These are phyloP conservation scores for Trichonephila clavata DNA, from an alignment of 1,140 invertebrate species.

Conservation along the genomic window DNA sequence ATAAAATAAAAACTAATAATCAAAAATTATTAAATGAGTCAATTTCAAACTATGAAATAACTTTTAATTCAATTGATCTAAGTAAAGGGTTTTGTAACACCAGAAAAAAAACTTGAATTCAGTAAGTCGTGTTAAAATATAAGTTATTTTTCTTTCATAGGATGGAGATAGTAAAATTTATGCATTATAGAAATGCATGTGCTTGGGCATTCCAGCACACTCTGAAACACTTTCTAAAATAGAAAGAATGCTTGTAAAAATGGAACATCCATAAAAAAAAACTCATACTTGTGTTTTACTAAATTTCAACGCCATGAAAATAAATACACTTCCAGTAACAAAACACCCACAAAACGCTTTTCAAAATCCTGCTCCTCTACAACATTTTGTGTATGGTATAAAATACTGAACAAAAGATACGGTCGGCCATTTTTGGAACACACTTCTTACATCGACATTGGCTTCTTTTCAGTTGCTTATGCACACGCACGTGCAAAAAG, in stretches of 20 bases:
- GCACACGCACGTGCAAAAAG: too few species aligned
- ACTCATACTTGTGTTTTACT: background rate
- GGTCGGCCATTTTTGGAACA: background rate
- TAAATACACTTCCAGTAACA: background rate
- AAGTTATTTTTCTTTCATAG: too few species aligned
- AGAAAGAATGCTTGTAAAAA: background rate
- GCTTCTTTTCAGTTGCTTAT: too few species aligned
- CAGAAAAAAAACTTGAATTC: too few species aligned
- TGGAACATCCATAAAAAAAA: background rate
- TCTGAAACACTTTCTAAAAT: background rate
- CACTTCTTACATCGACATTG: background rate
- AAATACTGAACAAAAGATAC: background rate
- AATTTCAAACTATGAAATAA: too few species aligned
- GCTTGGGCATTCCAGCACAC: background rate
- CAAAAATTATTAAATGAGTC: too few species aligned
- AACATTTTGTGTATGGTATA: background rate
- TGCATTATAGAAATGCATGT: too few species aligned
- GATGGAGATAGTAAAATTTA: too few species aligned
- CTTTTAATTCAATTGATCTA: too few species aligned
- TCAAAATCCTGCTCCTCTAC: background rate
- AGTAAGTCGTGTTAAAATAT: too few species aligned
- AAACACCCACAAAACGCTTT: background rate
- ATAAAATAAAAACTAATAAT: too few species aligned
- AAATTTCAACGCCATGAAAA: background rate
- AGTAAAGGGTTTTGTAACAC: too few species aligned